Evolutionary conservation across 2,113 vertebrate genomes (phyloP).

Genomic region (Acanthisitta chloris): DNA sequence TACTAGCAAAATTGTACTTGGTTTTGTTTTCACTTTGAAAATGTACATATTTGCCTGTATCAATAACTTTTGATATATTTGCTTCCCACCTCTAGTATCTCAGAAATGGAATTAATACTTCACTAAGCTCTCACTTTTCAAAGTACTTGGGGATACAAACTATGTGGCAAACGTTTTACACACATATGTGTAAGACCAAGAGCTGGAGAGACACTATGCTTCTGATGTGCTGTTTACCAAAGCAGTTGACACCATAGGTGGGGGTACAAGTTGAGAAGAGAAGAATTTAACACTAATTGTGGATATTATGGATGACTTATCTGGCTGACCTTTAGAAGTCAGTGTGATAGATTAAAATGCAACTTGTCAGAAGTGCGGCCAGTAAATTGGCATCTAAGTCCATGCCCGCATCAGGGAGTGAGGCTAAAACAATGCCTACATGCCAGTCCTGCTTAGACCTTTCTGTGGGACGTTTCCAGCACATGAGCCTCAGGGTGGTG

Average conservation of each 20-base stretch:
- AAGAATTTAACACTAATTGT: not conserved
- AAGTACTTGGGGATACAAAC: not conserved
- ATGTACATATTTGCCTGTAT: not conserved
- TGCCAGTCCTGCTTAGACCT: not conserved
- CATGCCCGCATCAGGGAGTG: fast-evolving
- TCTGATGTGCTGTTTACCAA: not conserved
- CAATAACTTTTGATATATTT: not conserved
- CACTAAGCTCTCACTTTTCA: not conserved
- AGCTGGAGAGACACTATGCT: not conserved
- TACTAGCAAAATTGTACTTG: not conserved
- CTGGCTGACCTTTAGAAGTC: not conserved
- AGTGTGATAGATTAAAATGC: not conserved
- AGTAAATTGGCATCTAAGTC: not conserved
- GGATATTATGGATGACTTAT: not conserved
- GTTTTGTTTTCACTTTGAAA: not conserved
- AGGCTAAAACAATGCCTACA: not conserved
- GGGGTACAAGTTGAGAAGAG: not conserved
- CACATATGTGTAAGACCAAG: not conserved
- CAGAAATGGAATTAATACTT: not conserved
- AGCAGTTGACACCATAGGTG: not conserved
- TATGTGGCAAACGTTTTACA: not conserved
- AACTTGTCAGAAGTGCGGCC: not conserved
- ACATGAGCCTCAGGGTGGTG: not conserved
- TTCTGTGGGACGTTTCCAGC: not conserved
- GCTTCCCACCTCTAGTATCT: not conserved